These are phyloP conservation scores for Gastrophysa polygoni DNA, from an alignment of 2,888 invertebrate genomes.

Conservation along the genomic window DNA sequence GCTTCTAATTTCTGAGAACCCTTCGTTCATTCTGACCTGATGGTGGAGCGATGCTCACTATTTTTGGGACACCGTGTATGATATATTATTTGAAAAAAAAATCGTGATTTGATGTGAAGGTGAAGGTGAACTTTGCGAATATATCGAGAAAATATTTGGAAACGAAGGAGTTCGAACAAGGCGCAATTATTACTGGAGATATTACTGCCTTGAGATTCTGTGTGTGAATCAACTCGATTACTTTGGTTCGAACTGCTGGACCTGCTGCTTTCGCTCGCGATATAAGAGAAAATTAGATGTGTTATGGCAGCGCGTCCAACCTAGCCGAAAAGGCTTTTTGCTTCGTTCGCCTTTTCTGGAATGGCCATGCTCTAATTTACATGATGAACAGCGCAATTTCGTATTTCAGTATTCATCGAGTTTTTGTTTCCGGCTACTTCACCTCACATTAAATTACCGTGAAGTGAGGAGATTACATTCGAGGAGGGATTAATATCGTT, in stretches of 20 bases:
- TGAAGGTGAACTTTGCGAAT: no score
- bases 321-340: constrained; percentile 1
- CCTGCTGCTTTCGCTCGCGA: not conserved
- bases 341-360: constrained; percentile 9
- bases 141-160: no score
- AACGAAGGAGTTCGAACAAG: no score
- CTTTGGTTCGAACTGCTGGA: not conserved
- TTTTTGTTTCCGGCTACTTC: constrained; percentile 13
- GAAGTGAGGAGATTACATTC: not conserved
- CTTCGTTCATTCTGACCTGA: no score
- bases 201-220: no score
- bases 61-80: no score
- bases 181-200: no score
- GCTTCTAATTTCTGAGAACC: no score
- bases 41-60: no score
- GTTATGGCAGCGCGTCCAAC: constrained; percentile 1
- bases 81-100: no score
- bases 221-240: not conserved
- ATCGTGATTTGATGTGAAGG: no score
- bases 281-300: not conserved
- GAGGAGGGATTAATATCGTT: not conserved
- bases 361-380: constrained; percentile 7
- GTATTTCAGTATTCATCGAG: constrained; percentile 7
- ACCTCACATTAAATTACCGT: not conserved
- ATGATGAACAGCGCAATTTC: constrained; percentile 14